Evolutionary conservation across 2,113 vertebrate genomes (phyloP).

Genomic region (Melanerpes aurifrons): DNA sequence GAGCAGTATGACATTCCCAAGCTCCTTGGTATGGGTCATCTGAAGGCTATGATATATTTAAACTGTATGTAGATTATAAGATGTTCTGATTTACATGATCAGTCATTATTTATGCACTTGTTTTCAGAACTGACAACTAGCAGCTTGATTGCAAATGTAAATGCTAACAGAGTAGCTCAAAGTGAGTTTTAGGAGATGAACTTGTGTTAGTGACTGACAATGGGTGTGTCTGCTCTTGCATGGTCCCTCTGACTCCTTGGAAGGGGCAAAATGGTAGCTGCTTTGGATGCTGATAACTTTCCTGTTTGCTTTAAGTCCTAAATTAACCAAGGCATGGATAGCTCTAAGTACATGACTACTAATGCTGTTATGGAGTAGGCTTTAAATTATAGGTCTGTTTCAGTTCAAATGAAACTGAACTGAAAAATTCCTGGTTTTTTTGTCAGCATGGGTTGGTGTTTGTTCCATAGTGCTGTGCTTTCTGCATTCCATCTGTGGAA

Average conservation of each 20-base stretch:
- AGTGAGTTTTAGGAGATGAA: neutral
- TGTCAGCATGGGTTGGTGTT: neutral
- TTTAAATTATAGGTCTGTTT: neutral
- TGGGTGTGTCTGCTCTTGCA: neutral
- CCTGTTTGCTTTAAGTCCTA: neutral
- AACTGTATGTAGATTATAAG: neutral
- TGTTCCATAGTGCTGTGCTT: neutral
- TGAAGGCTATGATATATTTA: neutral
- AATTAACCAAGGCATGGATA: neutral
- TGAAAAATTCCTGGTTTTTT: rapidly evolving
- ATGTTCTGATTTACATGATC: conserved; percentile 1
- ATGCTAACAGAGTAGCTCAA: neutral
- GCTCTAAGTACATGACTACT: neutral
- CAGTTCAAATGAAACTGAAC: neutral
- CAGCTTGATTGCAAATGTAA: conserved; percentile 21
- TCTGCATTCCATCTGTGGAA: neutral
- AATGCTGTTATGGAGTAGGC: neutral
- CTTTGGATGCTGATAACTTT: neutral
- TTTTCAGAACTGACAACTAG: neutral
- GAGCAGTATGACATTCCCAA: neutral
- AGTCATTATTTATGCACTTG: neutral
- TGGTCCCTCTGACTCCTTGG: rapidly evolving
- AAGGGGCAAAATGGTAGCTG: neutral
- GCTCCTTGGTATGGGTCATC: neutral
- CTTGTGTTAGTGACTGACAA: neutral